A percentile compares a stretch with the other conserved stretches of the same genome.
phyloP scores from a whole-genome alignment of 1,140 invertebrate genomes.

The Oryzaephilus surinamensis region DNA sequence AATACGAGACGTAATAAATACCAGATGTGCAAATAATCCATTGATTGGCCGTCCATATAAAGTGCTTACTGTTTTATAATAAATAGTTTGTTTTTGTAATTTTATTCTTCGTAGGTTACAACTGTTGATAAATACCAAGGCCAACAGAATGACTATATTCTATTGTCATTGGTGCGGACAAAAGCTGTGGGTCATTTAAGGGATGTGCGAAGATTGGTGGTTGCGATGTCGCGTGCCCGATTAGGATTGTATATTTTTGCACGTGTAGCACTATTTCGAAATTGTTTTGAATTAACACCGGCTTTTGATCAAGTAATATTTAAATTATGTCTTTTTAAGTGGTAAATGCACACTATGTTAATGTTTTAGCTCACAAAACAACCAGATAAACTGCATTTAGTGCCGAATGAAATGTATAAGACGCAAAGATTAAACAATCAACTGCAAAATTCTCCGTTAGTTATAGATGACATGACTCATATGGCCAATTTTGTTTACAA shows the following conservation, averaged over 20 bases:
- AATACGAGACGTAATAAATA: constrained; percentile 90
- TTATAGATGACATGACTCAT: constrained; percentile 78
- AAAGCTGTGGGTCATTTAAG: constrained; percentile 92
- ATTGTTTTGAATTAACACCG: constrained; percentile 93
- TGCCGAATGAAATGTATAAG: constrained; percentile 70
- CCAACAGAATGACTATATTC: constrained; percentile 98
- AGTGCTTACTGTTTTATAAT: constrained; percentile 40
- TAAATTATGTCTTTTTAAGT: constrained; percentile 1
- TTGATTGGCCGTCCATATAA: constrained; percentile 94
- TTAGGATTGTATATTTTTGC: constrained; percentile 96
- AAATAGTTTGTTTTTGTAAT: neutral
- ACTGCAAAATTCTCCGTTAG: constrained; percentile 35
- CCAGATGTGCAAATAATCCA: constrained; percentile 89
- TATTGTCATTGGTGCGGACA: constrained; percentile 92
- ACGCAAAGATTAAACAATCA: constrained; percentile 44
- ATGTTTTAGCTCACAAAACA: constrained; percentile 48
- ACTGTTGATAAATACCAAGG: constrained; percentile 99
- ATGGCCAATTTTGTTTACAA: constrained; percentile 91
- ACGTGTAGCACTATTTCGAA: constrained; percentile 81
- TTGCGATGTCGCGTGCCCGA: constrained; percentile 96
- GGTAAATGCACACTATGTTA: constrained; percentile 7
- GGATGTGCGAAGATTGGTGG: constrained; percentile 91
- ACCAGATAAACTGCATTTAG: constrained; percentile 64
- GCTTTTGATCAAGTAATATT: constrained; percentile 89
- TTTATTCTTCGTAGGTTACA: constrained; percentile 44